Conservation (phyloP, 2,797 vertebrate genomes). For the Falco columbarius region DNA sequence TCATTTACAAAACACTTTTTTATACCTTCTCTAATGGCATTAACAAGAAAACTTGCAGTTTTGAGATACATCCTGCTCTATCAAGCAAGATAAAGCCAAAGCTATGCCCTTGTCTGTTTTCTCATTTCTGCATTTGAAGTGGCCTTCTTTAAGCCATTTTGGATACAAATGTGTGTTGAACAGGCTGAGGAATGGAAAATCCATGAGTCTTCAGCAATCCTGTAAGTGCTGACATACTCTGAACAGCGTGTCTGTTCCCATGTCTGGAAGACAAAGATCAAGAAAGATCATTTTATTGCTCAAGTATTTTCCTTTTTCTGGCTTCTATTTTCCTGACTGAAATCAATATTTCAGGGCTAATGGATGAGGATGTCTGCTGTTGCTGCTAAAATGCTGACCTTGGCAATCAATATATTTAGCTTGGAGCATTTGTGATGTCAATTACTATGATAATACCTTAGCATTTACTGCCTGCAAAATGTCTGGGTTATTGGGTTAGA, state of each 20-base stretch:
- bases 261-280: conserved; percentile 65
- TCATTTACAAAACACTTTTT: conserved; percentile 13
- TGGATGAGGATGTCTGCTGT: conserved; percentile 47
- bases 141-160: not conserved
- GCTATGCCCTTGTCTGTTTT: not conserved
- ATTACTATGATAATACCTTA: conserved; percentile 53
- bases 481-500: conserved; percentile 56
- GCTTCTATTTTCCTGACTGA: conserved; percentile 61
- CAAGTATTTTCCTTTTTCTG: conserved; percentile 43
- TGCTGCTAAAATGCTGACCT: conserved; percentile 66
- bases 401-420: conserved; percentile 70
- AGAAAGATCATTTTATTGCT: conserved; percentile 66
- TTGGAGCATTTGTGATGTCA: conserved; percentile 55
- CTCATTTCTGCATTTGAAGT: not conserved
- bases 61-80: not conserved
- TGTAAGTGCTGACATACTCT: conserved; percentile 1
- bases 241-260: not conserved
- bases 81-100: not conserved
- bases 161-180: not conserved
- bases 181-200: not conserved
- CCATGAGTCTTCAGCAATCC: not conserved
- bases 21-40: not conserved
- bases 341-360: conserved; percentile 72
- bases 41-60: not conserved
- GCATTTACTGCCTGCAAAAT: conserved; percentile 44